Conservation (phyloP, 1,140 invertebrate species). For the Trichonephila inaurata region DNA sequence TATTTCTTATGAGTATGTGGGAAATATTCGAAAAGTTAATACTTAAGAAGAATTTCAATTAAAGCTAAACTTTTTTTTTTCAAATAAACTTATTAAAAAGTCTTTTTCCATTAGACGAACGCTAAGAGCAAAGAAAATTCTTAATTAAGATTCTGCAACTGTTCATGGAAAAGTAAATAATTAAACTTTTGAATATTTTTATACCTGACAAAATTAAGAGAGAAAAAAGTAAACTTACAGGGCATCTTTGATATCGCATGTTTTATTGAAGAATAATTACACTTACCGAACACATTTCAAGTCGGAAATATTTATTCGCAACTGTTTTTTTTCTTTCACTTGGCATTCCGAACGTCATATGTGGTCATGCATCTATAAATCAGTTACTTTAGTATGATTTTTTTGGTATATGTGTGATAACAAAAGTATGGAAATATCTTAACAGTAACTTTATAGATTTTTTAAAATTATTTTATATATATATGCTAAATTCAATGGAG, state of each 20-base stretch:
- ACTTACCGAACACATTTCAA: neutral
- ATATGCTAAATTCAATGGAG: no score
- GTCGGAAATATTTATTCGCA: neutral
- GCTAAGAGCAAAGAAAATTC: conserved; percentile 1
- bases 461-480: no score
- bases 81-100: conserved; percentile 42
- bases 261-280: conserved; percentile 1
- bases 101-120: conserved; percentile 22
- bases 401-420: no score
- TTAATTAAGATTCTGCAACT: conserved; percentile 51
- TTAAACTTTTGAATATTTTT: conserved; percentile 16
- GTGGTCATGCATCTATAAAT: neutral
- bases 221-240: neutral
- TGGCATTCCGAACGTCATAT: neutral
- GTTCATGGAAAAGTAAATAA: conserved; percentile 17
- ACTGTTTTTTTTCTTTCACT: neutral
- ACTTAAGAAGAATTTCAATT: conserved; percentile 44
- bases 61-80: conserved; percentile 23
- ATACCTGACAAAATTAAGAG: neutral
- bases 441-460: no score
- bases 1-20: conserved; percentile 20
- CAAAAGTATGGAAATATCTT: no score
- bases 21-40: conserved; percentile 43
- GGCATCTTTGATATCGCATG: neutral
- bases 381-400: no score